These are phyloP conservation scores for Aromia moschata DNA, from an alignment of 2,888 invertebrate species.

Conservation along the genomic window DNA sequence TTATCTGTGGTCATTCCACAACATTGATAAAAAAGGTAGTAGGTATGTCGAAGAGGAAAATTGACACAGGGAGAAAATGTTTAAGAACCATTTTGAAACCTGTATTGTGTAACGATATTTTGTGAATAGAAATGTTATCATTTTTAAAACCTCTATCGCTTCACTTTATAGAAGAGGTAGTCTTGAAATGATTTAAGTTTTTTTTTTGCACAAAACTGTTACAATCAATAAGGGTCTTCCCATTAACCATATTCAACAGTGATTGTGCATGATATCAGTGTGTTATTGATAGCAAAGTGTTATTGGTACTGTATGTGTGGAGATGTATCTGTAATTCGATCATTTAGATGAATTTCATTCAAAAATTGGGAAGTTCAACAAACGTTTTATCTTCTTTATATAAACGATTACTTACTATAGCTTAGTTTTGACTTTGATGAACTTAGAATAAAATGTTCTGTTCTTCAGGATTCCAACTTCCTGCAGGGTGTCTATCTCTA, in stretches of 20 bases:
- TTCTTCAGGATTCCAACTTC: slow-evolving; percentile 91
- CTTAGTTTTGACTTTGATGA: slow-evolving; percentile 97
- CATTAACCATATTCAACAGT: not conserved
- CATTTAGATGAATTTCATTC: no score
- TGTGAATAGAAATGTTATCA: slow-evolving; percentile 15
- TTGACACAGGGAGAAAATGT: no score
- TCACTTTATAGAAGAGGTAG: slow-evolving; percentile 22
- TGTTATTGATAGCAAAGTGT: no score
- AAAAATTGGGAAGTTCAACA: no score
- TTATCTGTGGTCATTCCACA: no score
- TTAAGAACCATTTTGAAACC: not conserved
- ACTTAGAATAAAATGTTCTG: slow-evolving; percentile 90
- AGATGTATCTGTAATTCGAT: no score
- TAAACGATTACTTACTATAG: slow-evolving; percentile 97
- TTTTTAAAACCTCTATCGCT: slow-evolving; percentile 22
- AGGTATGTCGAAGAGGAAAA: no score
- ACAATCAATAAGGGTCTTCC: not conserved
- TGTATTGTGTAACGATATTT: no score
- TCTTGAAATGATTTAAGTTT: slow-evolving; percentile 22
- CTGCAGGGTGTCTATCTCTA: slow-evolving; percentile 93
- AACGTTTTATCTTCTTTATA: no score
- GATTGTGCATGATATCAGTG: not conserved
- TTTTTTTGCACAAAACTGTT: slow-evolving; percentile 25
- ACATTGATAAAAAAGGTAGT: no score
- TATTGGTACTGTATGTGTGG: no score